Conservation (phyloP, 2,113 vertebrate genomes). For the Anguilla rostrata region DNA sequence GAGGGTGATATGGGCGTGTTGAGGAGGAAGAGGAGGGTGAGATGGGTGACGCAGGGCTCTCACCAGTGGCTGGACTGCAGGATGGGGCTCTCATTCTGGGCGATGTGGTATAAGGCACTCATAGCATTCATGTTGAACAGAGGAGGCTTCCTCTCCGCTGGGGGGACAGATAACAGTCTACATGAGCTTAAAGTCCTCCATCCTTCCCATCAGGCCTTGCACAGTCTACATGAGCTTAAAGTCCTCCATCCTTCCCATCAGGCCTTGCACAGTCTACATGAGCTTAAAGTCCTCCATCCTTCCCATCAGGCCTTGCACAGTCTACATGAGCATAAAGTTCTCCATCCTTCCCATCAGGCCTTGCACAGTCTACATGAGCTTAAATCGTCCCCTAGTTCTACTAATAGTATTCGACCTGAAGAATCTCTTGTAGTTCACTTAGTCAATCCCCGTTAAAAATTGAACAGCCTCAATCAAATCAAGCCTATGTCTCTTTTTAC, state of each 20-base stretch:
- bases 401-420: no score
- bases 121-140: slow-evolving; percentile 78
- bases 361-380: background rate
- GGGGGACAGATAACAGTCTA: background rate
- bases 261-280: background rate
- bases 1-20: background rate
- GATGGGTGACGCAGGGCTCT: slow-evolving; percentile 24
- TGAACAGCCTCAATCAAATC: no score
- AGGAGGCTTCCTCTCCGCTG: slow-evolving; percentile 74
- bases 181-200: background rate
- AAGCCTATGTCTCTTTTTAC: no score
- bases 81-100: slow-evolving; percentile 72
- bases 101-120: slow-evolving; percentile 79
- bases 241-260: background rate
- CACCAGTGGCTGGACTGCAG: slow-evolving; percentile 75
- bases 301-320: background rate
- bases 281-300: background rate
- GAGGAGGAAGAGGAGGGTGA: background rate
- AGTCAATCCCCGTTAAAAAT: no score
- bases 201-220: background rate
- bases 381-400: background rate
- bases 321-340: background rate
- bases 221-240: background rate
- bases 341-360: background rate
- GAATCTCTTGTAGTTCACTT: no score